Evolutionary conservation across 2,797 vertebrate genomes (phyloP).

Genomic region (Sciurus vulgaris): DNA sequence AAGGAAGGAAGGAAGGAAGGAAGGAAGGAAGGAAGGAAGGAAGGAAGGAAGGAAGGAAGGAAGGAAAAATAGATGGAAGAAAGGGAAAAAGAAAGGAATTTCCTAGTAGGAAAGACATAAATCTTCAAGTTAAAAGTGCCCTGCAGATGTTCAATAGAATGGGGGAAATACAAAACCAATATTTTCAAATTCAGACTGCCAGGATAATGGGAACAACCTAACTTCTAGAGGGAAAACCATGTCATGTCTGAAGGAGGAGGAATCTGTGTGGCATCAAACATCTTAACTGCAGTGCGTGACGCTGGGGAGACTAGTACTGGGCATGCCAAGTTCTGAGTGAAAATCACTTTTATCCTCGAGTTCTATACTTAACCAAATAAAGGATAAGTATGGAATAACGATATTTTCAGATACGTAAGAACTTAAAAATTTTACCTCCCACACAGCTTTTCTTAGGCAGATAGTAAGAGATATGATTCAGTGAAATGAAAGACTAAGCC

Average conservation of each 20-base stretch:
- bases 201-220: background rate
- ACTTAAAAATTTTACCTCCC: constrained; percentile 72
- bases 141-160: background rate
- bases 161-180: background rate
- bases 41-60: no score
- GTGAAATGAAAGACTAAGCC: constrained; percentile 67
- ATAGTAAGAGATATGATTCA: constrained; percentile 79
- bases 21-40: no score
- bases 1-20: no score
- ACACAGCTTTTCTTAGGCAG: constrained; percentile 74
- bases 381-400: constrained; percentile 76
- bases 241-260: background rate
- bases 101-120: constrained; percentile 2
- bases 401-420: constrained; percentile 76
- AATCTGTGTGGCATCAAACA: background rate
- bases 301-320: background rate
- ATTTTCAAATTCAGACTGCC: constrained; percentile 17
- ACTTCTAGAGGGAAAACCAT: background rate
- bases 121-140: constrained; percentile 12
- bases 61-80: no score
- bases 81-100: background rate
- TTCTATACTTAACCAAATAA: constrained; percentile 71
- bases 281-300: background rate
- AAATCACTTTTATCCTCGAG: constrained; percentile 59
- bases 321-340: constrained; percentile 63